A percentile compares a stretch with the other conserved stretches of the same genome.
phyloP scores from a whole-genome alignment of 2,888 invertebrate species.

The Scelioninae gen. 1 region DNA sequence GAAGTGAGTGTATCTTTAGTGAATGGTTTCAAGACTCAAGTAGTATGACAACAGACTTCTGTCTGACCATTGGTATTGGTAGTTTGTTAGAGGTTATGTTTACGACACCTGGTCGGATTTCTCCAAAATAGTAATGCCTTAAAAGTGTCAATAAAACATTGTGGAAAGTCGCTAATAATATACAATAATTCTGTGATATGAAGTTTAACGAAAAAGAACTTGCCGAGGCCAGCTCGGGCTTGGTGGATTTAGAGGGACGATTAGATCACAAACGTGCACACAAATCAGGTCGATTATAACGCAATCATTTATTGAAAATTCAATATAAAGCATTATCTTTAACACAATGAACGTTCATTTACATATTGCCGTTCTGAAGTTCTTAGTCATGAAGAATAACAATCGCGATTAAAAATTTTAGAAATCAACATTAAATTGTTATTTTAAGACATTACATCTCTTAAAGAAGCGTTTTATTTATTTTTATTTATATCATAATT shows the following conservation, averaged over 20 bases:
- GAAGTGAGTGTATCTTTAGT: no score
- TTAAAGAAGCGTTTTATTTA: no score
- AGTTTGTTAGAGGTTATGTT: conserved; percentile 50
- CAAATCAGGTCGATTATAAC: conserved; percentile 79
- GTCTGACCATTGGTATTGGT: background rate
- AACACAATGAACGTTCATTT: conserved; percentile 8
- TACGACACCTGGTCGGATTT: conserved; percentile 39
- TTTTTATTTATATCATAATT: no score
- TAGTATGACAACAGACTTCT: background rate
- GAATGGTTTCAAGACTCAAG: no score
- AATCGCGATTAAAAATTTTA: background rate
- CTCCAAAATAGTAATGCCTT: conserved; percentile 8
- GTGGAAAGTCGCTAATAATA: conserved; percentile 24
- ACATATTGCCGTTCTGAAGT: conserved; percentile 8
- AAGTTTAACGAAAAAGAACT: conserved; percentile 90
- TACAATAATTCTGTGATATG: conserved; percentile 84
- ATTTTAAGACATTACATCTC: background rate
- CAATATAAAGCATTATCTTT: conserved; percentile 8
- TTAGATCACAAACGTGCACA: conserved; percentile 87
- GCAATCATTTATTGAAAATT: conserved; percentile 11
- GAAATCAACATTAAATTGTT: background rate
- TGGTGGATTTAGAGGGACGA: conserved; percentile 89
- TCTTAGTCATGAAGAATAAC: conserved; percentile 12
- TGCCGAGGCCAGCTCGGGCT: conserved; percentile 87
- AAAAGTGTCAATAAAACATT: conserved; percentile 2